Percentiles rank a stretch among this genome's conserved stretches.
phyloP scores from a whole-genome alignment of 2,888 invertebrate genomes.

The Hyppa rectilinea region DNA sequence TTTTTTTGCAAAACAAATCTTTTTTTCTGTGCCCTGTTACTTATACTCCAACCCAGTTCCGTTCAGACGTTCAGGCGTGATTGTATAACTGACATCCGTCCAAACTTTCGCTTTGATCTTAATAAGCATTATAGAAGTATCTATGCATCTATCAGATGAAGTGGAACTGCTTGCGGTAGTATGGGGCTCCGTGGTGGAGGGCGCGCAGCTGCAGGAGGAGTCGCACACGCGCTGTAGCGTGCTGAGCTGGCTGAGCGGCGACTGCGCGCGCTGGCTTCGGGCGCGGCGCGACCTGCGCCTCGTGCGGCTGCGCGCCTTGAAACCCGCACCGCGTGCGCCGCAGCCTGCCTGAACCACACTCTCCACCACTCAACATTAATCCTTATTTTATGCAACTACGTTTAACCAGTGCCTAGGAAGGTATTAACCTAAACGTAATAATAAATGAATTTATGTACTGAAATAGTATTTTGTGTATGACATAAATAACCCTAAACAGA shows the following conservation, averaged over 20 bases:
- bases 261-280: conserved; percentile 51
- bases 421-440: neutral
- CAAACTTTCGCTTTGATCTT: too few species aligned
- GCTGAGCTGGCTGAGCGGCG: conserved; percentile 64
- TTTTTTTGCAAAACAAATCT: too few species aligned
- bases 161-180: conserved; percentile 63
- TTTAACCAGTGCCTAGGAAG: neutral
- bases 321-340: conserved; percentile 8
- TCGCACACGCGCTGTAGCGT: conserved; percentile 53
- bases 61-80: too few species aligned
- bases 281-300: conserved; percentile 35
- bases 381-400: neutral
- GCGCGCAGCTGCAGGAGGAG: conserved; percentile 59
- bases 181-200: conserved; percentile 35
- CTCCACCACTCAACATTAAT: neutral
- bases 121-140: too few species aligned
- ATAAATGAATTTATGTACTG: neutral
- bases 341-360: neutral
- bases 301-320: conserved; percentile 33
- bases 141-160: too few species aligned
- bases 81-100: too few species aligned
- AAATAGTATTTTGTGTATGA: neutral
- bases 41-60: too few species aligned
- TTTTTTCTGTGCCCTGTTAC: too few species aligned
- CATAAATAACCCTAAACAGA: too few species aligned